These are phyloP conservation scores for Andricus curvator DNA, from an alignment of 2,888 invertebrate genomes.

Conservation along the genomic window DNA sequence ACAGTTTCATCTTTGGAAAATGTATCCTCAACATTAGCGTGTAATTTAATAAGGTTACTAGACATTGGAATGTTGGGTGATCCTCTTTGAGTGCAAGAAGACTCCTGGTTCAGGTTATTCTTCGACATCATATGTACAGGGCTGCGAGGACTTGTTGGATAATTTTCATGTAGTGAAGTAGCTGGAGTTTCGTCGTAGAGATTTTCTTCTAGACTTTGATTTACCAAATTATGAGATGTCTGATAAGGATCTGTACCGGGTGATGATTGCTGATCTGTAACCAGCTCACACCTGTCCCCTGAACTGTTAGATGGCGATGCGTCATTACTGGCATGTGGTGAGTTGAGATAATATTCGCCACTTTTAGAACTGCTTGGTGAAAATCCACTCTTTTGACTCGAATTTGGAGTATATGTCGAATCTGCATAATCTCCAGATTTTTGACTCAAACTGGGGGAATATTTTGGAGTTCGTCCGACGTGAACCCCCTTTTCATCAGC, in stretches of 20 bases:
- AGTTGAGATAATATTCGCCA: constrained; percentile 71
- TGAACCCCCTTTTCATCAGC: constrained; percentile 54
- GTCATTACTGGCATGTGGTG: constrained; percentile 51
- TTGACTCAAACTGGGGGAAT: constrained; percentile 73
- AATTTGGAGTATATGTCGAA: constrained; percentile 73
- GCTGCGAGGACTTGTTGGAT: background rate
- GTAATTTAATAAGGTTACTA: constrained; percentile 58
- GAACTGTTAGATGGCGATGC: constrained; percentile 53
- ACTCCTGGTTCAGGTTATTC: constrained; percentile 47
- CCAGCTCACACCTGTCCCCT: constrained; percentile 58
- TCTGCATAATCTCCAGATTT: constrained; percentile 73
- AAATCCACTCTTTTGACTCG: constrained; percentile 74
- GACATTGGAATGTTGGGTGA: constrained; percentile 63
- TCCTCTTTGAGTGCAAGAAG: constrained; percentile 49
- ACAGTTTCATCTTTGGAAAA: constrained; percentile 19
- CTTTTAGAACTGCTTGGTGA: constrained; percentile 74
- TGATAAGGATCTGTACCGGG: constrained; percentile 48
- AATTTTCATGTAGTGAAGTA: constrained; percentile 33
- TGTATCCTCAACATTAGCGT: constrained; percentile 55
- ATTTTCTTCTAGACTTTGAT: constrained; percentile 61
- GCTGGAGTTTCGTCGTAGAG: constrained; percentile 64
- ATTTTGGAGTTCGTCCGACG: constrained; percentile 63
- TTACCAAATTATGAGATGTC: constrained; percentile 58
- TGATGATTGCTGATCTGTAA: constrained; percentile 52
- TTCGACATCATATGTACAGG: constrained; percentile 41